These are phyloP conservation scores for Monomorium pharaonis DNA, from an alignment of 1,140 invertebrate genomes.

Conservation along the genomic window DNA sequence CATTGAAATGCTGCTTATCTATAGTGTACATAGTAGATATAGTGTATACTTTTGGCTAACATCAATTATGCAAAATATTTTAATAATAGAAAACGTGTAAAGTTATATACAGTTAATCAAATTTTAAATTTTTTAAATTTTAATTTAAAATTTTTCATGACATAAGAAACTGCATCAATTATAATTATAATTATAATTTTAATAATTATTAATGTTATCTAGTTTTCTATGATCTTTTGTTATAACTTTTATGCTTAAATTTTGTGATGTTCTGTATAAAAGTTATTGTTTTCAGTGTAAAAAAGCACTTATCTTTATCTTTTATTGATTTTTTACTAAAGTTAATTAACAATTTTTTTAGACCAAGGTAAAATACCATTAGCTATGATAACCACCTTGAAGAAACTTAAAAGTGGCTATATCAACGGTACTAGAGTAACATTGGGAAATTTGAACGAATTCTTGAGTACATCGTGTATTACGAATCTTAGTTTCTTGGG, in stretches of 20 bases:
- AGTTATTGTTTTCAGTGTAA: background rate
- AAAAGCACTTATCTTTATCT: background rate
- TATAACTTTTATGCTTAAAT: background rate
- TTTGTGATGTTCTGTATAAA: background rate
- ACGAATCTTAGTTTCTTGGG: slow-evolving; percentile 97
- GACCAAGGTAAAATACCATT: slow-evolving; percentile 96
- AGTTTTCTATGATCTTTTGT: background rate
- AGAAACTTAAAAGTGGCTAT: slow-evolving; percentile 99
- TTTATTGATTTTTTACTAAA: background rate
- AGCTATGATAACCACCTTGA: slow-evolving; percentile 98
- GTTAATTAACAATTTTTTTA: slow-evolving; percentile 83
- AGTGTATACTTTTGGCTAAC: background rate
- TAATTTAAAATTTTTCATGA: background rate
- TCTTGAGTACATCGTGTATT: slow-evolving; percentile 97
- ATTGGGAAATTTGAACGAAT: slow-evolving; percentile 95
- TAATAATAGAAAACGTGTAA: background rate
- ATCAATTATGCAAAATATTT: background rate
- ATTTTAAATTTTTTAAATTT: slow-evolving; percentile 8
- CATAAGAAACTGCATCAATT: background rate
- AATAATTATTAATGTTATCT: too few species aligned
- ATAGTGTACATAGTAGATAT: background rate
- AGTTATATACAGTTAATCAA: background rate
- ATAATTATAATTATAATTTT: too few species aligned
- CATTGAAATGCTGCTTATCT: background rate
- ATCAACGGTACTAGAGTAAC: slow-evolving; percentile 99